Evolutionary conservation across 2,797 vertebrate species (phyloP).

Genomic region (Furcifer pardalis): DNA sequence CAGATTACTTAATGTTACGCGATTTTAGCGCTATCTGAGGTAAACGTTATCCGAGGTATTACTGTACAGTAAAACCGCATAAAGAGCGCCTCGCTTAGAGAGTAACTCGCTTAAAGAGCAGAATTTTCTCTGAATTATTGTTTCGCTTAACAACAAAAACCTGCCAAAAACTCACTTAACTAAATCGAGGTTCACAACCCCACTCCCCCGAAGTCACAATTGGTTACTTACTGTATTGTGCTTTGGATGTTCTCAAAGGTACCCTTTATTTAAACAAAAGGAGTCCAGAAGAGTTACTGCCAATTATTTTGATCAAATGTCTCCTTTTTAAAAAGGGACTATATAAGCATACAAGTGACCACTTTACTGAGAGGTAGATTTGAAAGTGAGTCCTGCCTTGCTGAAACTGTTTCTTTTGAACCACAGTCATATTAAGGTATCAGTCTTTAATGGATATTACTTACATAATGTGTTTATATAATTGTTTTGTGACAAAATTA

Average conservation of each 20-base stretch:
- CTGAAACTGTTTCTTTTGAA: not conserved
- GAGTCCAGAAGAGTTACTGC: not conserved
- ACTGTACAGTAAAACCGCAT: no score
- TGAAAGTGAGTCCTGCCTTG: not conserved
- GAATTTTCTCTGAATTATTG: no score
- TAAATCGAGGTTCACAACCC: no score
- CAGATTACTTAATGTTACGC: no score
- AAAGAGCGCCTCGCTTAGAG: no score
- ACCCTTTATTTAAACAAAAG: not conserved
- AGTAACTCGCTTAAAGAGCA: no score
- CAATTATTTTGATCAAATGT: not conserved
- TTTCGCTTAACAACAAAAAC: no score
- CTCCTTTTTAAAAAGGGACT: not conserved
- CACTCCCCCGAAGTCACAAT: no score
- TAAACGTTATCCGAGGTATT: no score
- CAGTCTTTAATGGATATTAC: not conserved
- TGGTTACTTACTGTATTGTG: no score
- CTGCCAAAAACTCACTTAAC: no score
- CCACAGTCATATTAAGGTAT: not conserved
- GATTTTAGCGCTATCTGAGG: no score
- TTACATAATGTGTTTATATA: not conserved
- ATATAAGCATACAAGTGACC: not conserved
- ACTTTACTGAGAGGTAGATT: not conserved
- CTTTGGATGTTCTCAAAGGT: not conserved
- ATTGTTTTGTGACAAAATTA: not conserved